Evolutionary conservation across 2,888 invertebrate species (phyloP).

Genomic region (Melieria picta): DNA sequence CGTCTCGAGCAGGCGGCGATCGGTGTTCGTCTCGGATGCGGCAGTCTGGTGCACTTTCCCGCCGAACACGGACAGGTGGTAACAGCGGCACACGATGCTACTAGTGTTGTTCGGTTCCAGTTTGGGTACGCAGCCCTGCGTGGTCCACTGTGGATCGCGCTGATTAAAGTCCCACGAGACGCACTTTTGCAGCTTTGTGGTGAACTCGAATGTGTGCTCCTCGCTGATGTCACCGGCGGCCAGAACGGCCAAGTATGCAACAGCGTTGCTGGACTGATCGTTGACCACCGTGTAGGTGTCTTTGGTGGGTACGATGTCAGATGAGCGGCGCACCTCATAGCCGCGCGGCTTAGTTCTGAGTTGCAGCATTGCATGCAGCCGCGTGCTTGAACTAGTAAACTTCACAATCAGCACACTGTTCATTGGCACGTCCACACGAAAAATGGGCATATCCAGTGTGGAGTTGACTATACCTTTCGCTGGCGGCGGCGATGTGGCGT

Average conservation of each 20-base stretch:
- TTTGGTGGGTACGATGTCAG: not conserved
- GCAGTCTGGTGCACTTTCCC: slow-evolving; percentile 37
- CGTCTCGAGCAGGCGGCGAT: slow-evolving; percentile 22
- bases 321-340: slow-evolving; percentile 35
- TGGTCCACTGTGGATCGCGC: slow-evolving; percentile 44
- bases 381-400: slow-evolving; percentile 32
- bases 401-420: slow-evolving; percentile 44
- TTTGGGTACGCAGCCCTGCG: slow-evolving; percentile 42
- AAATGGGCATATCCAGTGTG: slow-evolving; percentile 46
- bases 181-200: slow-evolving; percentile 37
- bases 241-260: slow-evolving; percentile 40
- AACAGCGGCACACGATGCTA: slow-evolving; percentile 43
- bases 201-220: slow-evolving; percentile 38
- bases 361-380: slow-evolving; percentile 41
- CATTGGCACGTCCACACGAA: slow-evolving; percentile 38
- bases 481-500: not conserved
- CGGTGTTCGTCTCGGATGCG: slow-evolving; percentile 8
- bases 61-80: slow-evolving; percentile 46
- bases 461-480: slow-evolving; percentile 37
- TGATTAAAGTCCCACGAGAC: slow-evolving; percentile 43
- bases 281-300: slow-evolving; percentile 18
- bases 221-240: slow-evolving; percentile 5
- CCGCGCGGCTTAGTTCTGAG: slow-evolving; percentile 41
- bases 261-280: not conserved
- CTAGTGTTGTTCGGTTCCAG: slow-evolving; percentile 20